Conservation (phyloP, 2,888 invertebrate species). For the Molorchus minor region DNA sequence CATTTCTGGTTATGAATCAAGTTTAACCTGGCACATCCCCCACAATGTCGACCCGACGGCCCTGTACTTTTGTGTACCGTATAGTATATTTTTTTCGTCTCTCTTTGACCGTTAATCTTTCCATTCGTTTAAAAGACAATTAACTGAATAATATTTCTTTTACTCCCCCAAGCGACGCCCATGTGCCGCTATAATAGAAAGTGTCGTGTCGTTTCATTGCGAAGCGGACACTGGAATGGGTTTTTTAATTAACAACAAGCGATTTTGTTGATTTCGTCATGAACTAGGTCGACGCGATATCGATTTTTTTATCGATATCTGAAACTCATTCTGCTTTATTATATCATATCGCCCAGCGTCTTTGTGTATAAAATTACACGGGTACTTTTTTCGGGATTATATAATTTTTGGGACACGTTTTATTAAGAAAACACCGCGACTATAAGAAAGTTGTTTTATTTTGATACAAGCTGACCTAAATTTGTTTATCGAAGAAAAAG, state of each 20-base stretch:
- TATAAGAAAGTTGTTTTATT: no score
- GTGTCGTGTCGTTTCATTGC: neutral
- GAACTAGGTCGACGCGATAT: constrained; percentile 8
- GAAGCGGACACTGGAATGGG: neutral
- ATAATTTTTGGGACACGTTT: neutral
- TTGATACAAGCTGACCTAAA: no score
- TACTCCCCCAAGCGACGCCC: no score
- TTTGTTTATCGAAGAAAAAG: no score
- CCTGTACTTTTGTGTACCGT: no score
- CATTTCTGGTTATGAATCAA: no score
- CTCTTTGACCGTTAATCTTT: no score
- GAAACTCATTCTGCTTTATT: neutral
- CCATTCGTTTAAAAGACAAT: no score
- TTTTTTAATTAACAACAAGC: constrained; percentile 1
- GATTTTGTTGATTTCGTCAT: constrained; percentile 4
- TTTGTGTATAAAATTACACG: neutral
- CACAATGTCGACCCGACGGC: no score
- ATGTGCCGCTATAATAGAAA: constrained; percentile 6
- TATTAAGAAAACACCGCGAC: neutral
- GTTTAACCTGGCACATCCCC: no score
- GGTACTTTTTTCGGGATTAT: neutral
- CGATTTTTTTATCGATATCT: constrained; percentile 5
- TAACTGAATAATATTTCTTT: no score
- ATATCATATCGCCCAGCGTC: neutral
- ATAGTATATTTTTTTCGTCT: no score